A percentile compares a stretch with the other conserved stretches of the same genome.
phyloP scores from a whole-genome alignment of 2,888 invertebrate species.

The Choristoneura rosaceana region DNA sequence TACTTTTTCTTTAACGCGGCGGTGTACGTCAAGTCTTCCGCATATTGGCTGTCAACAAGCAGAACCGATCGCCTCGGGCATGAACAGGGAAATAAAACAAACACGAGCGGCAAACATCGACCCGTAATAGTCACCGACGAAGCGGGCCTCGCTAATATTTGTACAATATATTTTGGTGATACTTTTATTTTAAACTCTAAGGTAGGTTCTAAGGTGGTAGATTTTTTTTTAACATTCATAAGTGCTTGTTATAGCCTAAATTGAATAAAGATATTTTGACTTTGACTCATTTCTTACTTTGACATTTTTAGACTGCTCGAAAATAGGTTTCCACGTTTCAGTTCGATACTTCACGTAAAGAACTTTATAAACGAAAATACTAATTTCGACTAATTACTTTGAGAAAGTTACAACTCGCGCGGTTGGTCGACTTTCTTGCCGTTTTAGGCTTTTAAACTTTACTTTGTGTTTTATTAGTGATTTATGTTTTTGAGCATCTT shows the following conservation, averaged over 20 bases:
- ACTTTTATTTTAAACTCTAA: conserved; percentile 27
- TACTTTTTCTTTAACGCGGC: conserved; percentile 43
- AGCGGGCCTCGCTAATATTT: conserved; percentile 63
- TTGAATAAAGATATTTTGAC: no score
- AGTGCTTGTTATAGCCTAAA: no score
- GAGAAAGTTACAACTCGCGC: conserved; percentile 5
- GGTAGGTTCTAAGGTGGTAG: no score
- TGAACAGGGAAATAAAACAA: conserved; percentile 62
- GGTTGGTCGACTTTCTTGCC: conserved; percentile 6
- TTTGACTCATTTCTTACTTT: conserved; percentile 4
- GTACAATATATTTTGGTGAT: conserved; percentile 50
- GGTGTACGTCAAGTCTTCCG: conserved; percentile 65
- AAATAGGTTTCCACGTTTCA: neutral
- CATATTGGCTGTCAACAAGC: conserved; percentile 72
- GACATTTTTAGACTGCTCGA: neutral
- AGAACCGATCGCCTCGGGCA: conserved; percentile 60
- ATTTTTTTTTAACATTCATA: no score
- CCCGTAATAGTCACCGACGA: conserved; percentile 63
- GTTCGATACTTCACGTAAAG: conserved; percentile 13
- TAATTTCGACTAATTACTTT: conserved; percentile 26
- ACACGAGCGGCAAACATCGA: conserved; percentile 61
- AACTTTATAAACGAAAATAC: conserved; percentile 26
- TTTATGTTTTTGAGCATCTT: neutral
- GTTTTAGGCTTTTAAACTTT: conserved; percentile 6
- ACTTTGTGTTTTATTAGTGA: neutral